Conservation (phyloP, 2,888 invertebrate genomes). For the Ethmia dodecea region DNA sequence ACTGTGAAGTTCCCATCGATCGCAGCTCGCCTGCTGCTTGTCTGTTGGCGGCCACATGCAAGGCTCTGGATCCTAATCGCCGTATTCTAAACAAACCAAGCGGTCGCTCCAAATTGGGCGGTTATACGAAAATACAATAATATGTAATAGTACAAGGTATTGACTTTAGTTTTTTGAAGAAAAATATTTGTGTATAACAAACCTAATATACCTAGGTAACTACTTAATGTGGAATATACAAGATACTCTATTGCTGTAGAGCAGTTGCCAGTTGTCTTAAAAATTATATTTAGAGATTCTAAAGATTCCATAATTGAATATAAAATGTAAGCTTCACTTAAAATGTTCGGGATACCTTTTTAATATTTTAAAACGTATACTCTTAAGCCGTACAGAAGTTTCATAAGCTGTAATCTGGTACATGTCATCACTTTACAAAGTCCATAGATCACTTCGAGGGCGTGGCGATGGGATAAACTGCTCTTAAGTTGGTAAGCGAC, state of each 20-base stretch:
- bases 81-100: conserved; percentile 62
- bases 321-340: too few species aligned
- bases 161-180: conserved; percentile 33
- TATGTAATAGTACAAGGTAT: conserved; percentile 32
- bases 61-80: conserved; percentile 45
- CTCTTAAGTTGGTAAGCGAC: conserved; percentile 50
- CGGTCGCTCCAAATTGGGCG: conserved; percentile 42
- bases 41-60: conserved; percentile 62
- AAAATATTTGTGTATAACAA: too few species aligned
- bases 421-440: conserved; percentile 57
- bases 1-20: conserved; percentile 39
- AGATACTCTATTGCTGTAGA: too few species aligned
- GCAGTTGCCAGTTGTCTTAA: too few species aligned
- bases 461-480: conserved; percentile 49
- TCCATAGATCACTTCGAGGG: conserved; percentile 52
- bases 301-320: too few species aligned
- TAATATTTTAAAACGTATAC: too few species aligned
- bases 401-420: conserved; percentile 15
- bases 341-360: too few species aligned
- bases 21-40: conserved; percentile 44
- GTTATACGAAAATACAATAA: conserved; percentile 49
- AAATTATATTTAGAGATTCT: too few species aligned
- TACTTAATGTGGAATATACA: too few species aligned
- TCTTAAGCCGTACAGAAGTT: conserved; percentile 7
- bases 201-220: too few species aligned